These are phyloP conservation scores for Dione juno DNA, from an alignment of 2,888 invertebrate species.

Conservation along the genomic window DNA sequence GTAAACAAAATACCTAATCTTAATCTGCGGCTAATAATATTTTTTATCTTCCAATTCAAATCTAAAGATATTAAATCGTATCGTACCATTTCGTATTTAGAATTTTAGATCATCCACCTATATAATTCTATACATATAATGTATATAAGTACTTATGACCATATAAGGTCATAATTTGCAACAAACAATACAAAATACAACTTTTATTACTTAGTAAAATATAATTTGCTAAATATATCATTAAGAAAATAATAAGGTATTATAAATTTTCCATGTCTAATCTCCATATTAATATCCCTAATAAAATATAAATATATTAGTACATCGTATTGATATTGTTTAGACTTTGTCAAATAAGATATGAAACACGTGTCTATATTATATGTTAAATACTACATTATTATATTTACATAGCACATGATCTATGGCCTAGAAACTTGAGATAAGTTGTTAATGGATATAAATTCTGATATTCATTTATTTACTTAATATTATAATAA, in stretches of 20 bases:
- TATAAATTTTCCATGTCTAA: slow-evolving; percentile 18
- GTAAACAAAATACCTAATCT: background rate
- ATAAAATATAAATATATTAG: background rate
- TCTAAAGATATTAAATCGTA: slow-evolving; percentile 2
- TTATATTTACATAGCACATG: slow-evolving; percentile 7
- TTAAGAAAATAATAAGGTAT: background rate
- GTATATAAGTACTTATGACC: background rate
- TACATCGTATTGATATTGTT: slow-evolving; percentile 1
- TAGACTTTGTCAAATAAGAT: slow-evolving; percentile 4
- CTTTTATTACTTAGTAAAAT: too few species aligned
- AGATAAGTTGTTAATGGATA: slow-evolving; percentile 2
- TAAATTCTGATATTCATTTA: slow-evolving; percentile 1
- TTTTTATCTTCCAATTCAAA: slow-evolving; percentile 10
- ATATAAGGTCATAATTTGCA: too few species aligned
- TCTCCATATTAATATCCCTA: slow-evolving; percentile 7
- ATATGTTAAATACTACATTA: background rate
- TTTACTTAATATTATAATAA: background rate
- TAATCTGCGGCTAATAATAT: slow-evolving; percentile 5
- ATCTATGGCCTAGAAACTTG: slow-evolving; percentile 20
- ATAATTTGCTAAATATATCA: background rate
- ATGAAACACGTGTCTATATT: slow-evolving; percentile 20
- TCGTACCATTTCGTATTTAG: background rate
- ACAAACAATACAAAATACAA: too few species aligned
- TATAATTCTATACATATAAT: background rate
- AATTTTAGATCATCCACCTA: background rate